Evolutionary conservation across 35 echinoderm and acorn worm species (phyloP).

Genomic region (Strongylocentrotus purpuratus): DNA sequence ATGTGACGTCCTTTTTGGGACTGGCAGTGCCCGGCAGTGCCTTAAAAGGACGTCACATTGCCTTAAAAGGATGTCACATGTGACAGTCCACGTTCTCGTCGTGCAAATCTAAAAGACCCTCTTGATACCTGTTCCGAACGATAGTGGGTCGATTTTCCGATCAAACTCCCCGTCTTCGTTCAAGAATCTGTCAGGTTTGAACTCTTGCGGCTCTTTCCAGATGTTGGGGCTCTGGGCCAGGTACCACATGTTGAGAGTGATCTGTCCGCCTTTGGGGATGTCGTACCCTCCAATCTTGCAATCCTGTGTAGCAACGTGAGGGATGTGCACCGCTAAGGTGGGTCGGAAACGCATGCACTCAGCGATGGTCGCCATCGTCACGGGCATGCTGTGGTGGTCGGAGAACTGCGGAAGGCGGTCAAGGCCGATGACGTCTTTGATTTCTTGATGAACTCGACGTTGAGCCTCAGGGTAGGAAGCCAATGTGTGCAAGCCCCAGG

Average conservation of each 20-base stretch:
- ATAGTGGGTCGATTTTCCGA: neutral
- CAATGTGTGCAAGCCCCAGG: neutral
- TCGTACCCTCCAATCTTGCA: neutral
- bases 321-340: neutral
- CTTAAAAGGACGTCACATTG: no score
- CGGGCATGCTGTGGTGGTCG: neutral
- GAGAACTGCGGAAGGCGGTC: neutral
- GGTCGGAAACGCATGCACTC: neutral
- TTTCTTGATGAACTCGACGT: conserved; percentile 2
- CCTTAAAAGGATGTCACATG: no score
- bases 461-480: neutral
- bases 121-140: neutral
- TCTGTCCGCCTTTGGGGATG: neutral
- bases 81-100: no score
- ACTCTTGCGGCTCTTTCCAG: neutral
- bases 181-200: neutral
- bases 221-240: neutral
- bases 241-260: neutral
- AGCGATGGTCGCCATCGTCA: neutral
- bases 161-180: neutral
- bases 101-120: no score
- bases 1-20: no score
- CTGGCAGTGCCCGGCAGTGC: no score
- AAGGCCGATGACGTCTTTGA: neutral
- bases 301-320: neutral